A percentile compares a stretch with the other conserved stretches of the same genome.
Conservation (phyloP, 2,797 vertebrate genomes). For the Centropyge bicolor region DNA sequence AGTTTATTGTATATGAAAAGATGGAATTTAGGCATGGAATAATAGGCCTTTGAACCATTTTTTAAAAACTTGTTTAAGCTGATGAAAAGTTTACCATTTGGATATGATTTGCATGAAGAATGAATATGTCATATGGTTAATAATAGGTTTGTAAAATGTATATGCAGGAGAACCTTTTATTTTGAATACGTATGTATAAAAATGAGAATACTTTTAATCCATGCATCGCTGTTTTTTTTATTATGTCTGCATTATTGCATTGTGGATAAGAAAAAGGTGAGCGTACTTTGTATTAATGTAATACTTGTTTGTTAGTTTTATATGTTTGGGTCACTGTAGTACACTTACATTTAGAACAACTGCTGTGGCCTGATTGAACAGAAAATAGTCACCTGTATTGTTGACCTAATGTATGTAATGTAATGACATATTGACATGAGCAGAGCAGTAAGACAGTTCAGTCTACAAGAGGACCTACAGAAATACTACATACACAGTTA, state of each 20-base stretch:
- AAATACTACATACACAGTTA: background rate
- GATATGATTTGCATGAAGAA: constrained; percentile 20
- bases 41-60: constrained; percentile 18
- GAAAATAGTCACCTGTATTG: too few relatives aligned
- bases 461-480: too few relatives aligned
- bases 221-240: constrained; percentile 4
- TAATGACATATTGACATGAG: background rate
- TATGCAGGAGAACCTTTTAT: constrained; percentile 32
- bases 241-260: background rate
- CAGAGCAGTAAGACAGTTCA: too few relatives aligned
- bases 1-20: constrained; percentile 6
- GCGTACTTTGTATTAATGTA: background rate
- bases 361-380: background rate
- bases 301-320: background rate
- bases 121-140: background rate
- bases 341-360: background rate
- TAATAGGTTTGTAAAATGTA: constrained; percentile 18
- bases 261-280: background rate
- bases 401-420: background rate
- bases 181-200: constrained; percentile 51
- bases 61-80: constrained; percentile 25
- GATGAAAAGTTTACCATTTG: constrained; percentile 5
- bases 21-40: constrained; percentile 7
- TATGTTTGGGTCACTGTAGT: background rate
- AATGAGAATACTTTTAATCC: background rate